These are phyloP conservation scores for Orycteropus afer DNA, from an alignment of 2,113 vertebrate genomes.

Conservation along the genomic window DNA sequence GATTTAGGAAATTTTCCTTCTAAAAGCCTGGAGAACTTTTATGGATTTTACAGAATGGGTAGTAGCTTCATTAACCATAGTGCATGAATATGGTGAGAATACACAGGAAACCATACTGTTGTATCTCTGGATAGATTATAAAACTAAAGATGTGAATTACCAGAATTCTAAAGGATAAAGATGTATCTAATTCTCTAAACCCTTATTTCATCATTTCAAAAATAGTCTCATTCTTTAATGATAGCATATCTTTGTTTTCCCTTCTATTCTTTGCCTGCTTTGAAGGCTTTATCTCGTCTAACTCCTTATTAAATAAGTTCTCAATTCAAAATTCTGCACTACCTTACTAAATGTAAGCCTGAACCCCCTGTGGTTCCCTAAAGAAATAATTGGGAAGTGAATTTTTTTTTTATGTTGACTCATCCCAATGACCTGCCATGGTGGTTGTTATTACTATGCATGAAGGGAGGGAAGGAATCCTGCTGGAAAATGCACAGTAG, in stretches of 20 bases:
- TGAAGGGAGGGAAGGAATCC: not conserved
- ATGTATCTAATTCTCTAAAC: not conserved
- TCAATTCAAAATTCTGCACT: not conserved
- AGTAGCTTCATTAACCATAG: not conserved
- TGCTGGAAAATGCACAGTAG: not conserved
- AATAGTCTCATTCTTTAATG: not conserved
- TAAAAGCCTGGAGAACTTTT: not conserved
- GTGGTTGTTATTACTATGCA: not conserved
- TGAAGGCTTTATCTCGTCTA: constrained; percentile 33
- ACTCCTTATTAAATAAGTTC: constrained; percentile 20
- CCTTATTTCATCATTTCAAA: not conserved
- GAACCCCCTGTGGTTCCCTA: not conserved
- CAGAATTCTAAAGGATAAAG: not conserved
- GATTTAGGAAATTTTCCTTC: not conserved
- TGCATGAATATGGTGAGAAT: not conserved
- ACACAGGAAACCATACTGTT: not conserved
- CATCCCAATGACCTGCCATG: not conserved
- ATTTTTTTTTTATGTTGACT: constrained; percentile 25
- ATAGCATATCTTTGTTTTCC: not conserved
- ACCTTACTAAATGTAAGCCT: not conserved
- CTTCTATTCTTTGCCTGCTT: constrained; percentile 22
- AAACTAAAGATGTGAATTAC: not conserved
- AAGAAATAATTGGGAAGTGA: not conserved
- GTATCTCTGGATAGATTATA: not conserved
- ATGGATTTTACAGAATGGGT: not conserved